Base-by-base conservation (phyloP, 2,113 vertebrate genomes). In the Malurus alboscapulatus region DNA sequence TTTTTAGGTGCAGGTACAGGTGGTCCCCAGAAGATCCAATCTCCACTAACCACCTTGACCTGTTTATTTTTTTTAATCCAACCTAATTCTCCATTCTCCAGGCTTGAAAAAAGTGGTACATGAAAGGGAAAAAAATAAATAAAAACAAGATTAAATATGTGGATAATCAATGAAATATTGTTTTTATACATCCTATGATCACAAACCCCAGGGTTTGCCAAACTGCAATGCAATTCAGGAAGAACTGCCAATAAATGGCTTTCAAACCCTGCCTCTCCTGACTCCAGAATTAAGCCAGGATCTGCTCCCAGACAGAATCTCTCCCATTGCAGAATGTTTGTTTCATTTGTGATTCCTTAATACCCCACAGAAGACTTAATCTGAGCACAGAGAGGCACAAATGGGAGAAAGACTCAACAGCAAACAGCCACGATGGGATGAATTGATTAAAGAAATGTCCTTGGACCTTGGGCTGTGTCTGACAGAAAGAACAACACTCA, bases 41-140 rank as follows among this genome's bases (percentile, higher is more conserved):
- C 18, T 65, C n/a, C 27, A 17, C 21, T 44, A 18, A 11, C 9
- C 15, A 67, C 36, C 19, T 45, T n/a, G 13, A 62, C 20, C 20
- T 73, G 17, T 48, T 59, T n/a, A 26, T 77, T 91, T 74, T 67
- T 8, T 7, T 57, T 20, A 34, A 51, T 82, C 19, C 47, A 66
- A 4, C 3, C 0, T 36, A 11, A 8, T 50, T 83, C 42, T 87
- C 38, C 20, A 51, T 68, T 51, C 40, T 7, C 9, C 40, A 76
- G 12, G 17, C 38, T 58, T 34, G 13, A 29, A 24, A 54, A 61
- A 72, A 85, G 0, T 5, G 5, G 12, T 7, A 30, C 0, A 0
- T 11, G 6, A 55, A 57, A 17, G 5, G 45, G 10, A 45, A 67
- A 57, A 29, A 9, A 10, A 36, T 36, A 36, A 9, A 13, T 11